phyloP scores from a whole-genome alignment of 2,888 invertebrate species.

The Gasteruption jaculator region DNA sequence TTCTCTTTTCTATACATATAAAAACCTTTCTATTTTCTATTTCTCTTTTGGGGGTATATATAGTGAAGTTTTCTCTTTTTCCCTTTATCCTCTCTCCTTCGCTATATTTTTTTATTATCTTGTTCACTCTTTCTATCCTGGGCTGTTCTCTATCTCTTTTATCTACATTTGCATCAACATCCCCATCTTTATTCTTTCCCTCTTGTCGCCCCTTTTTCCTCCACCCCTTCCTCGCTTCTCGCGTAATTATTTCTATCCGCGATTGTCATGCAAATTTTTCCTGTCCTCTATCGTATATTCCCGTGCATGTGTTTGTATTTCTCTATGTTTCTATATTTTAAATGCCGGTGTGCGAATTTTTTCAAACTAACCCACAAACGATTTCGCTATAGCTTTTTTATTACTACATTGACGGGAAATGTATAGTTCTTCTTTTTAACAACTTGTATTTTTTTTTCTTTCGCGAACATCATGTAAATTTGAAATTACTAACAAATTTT shows the following conservation, averaged over 20 bases:
- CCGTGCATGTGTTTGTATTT: no score
- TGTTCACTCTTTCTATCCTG: slow-evolving; percentile 16
- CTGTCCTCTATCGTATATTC: no score
- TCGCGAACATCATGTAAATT: no score
- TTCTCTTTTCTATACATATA: slow-evolving; percentile 10
- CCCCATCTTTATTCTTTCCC: slow-evolving; percentile 24
- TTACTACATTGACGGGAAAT: no score
- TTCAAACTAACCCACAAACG: no score
- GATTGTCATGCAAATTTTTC: slow-evolving; percentile 51
- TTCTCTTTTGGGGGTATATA: no score
- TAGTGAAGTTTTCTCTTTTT: slow-evolving; percentile 17
- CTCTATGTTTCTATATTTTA: no score
- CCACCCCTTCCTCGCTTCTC: slow-evolving; percentile 34
- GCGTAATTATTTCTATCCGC: slow-evolving; percentile 50
- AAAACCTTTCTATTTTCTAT: slow-evolving; percentile 13
- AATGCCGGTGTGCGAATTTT: no score
- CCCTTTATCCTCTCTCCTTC: slow-evolving; percentile 1
- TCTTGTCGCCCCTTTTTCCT: slow-evolving; percentile 21
- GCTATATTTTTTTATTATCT: slow-evolving; percentile 14
- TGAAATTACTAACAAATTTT: no score
- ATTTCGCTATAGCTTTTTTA: no score
- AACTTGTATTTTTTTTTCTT: no score
- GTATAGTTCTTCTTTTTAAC: no score
- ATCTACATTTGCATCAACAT: slow-evolving; percentile 38
- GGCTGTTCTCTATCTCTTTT: slow-evolving; percentile 23